Conservation (phyloP, 2,113 vertebrate genomes). For the Elgaria multicarinata region DNA sequence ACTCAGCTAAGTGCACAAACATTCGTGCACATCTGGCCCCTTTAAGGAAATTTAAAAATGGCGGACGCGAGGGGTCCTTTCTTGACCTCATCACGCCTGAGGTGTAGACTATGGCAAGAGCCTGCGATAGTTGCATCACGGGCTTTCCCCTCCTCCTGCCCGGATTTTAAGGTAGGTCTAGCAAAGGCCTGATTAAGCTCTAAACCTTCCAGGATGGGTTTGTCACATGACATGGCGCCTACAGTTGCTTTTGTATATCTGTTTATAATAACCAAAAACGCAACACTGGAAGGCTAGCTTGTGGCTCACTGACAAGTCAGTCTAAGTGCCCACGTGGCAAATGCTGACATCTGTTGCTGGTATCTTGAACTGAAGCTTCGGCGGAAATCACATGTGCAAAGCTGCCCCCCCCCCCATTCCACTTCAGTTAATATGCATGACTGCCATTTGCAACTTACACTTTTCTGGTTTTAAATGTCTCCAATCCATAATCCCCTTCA, state of each 20-base stretch:
- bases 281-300: not conserved
- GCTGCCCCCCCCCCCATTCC: not conserved
- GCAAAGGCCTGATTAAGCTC: too few relatives aligned
- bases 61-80: too few relatives aligned
- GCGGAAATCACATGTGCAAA: not conserved
- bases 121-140: too few relatives aligned
- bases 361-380: not conserved
- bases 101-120: too few relatives aligned
- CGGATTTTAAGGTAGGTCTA: too few relatives aligned
- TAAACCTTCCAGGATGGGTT: not conserved
- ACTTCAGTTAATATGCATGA: not conserved
- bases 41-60: too few relatives aligned
- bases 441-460: too few relatives aligned
- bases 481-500: not conserved
- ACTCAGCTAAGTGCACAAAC: too few relatives aligned
- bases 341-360: not conserved
- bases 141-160: too few relatives aligned
- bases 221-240: not conserved
- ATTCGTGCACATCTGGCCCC: too few relatives aligned
- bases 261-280: not conserved
- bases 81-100: too few relatives aligned
- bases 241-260: not conserved
- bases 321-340: not conserved
- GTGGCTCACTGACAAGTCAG: not conserved
- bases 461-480: not conserved